Evolutionary conservation across 35 echinoderm and acorn worm genomes (phyloP), one percentile per base, ranked within the genome.

Genomic region (Stichopus chloronotus): DNA sequence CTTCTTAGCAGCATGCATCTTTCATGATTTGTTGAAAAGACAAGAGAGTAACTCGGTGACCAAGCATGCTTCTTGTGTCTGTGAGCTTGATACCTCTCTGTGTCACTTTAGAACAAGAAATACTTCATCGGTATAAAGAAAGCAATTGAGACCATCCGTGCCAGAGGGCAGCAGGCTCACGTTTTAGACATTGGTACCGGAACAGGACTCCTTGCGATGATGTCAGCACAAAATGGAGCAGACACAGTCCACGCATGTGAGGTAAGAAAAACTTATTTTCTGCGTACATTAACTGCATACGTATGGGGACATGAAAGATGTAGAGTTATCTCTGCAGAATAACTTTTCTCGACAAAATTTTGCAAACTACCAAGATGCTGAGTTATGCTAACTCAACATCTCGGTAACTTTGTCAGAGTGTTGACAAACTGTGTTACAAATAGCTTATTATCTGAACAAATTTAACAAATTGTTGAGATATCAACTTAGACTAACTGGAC

Each of bases 151-250:
- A 78, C 56, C 56, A 94, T 99, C 25, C 93, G 94, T 78, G 81
- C 81, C 19, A 93, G 97, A 63, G 97, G 97, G 5, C 76, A 96
- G 78, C 57, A 99, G 84, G 97, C 95, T 12, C 76, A 96, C 87
- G 97, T 99, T 1, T 88, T 99, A 19, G 97, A 99, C 88, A 99
- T 99, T 24, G 97, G 97, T 5, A 96, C 97, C 23, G 97, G 97
- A 7, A 99, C 97, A 55, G 97, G 97, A 9, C 92, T 99, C 20
- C 78, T 99, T 54, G 92, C 97, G 9, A 99, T 99, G 97, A 99
- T 99, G 97, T 91, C 97, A n/a, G 95, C 97, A 76, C 30, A 58
- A 9, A 61, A 87, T 90, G 97, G 95, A n/a, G 97, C 97, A 53
- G 97, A 99, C 56, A 92, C 83, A 69, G 95, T 99, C 6, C 25